Base-by-base conservation (phyloP, 1,140 invertebrate species). In the Zaprionus taronus region DNA sequence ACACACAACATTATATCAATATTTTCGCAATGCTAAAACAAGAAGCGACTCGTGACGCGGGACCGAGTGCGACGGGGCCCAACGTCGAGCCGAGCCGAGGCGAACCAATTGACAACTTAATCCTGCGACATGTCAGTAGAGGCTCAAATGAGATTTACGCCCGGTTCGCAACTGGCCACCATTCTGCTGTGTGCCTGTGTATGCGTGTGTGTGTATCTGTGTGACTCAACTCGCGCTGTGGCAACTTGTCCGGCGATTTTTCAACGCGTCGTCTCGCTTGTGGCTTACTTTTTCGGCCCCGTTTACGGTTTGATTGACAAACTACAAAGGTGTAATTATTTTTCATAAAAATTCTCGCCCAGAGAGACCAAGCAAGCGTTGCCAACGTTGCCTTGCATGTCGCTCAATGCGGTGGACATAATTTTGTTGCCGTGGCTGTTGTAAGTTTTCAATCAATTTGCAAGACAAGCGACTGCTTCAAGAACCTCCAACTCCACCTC, bases 251-350 rank as follows among this genome's bases (percentile, higher is more conserved):
- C 5, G 4, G 9, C 47, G 47, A 68, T 67, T 67, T 67, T 67
- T 69, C 44, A 69, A 62, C 67, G 17, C 22, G 79, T 77, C 79
- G 53, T 55, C 41, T 44, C 55, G 55, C 47, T 65, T 66, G 38
- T 77, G 64, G 70, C 77, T 74, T 75, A 79, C 47, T 20, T 67
- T 73, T 74, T 67, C 49, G 66, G 64, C 67, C 69, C 26, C 63
- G 81, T 81, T 72, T 69, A 72, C 81, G 57, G 61, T 77, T 84
- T 90, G 85, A 90, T 90, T 90, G 85, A 90, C 85, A 90, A 89
- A 90, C 79, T 90, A 90, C 85, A 90, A 90, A 90, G 82, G 85
- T 91, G 85, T 90, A 90, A 90, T 90, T 90, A 90, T 90, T 90
- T 90, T 90, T 90, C 75, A 90, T 85, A 90, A 90, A 85, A 89